phyloP scores from a whole-genome alignment of 2,797 vertebrate genomes.

The Capromys pilorides region DNA sequence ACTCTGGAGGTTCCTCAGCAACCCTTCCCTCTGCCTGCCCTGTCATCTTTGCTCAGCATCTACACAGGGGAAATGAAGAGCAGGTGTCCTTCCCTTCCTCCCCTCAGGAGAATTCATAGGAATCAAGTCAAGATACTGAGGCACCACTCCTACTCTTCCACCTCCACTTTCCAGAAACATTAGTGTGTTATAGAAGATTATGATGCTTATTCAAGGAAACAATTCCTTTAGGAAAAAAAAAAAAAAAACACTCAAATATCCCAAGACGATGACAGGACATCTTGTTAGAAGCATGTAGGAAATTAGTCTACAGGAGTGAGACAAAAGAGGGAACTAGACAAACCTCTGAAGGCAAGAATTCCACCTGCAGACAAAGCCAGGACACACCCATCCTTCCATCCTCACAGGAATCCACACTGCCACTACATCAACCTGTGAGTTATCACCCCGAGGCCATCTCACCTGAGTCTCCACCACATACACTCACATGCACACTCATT shows the following conservation, averaged over 20 bases:
- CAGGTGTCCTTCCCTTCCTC: too few species aligned
- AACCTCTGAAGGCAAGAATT: background rate
- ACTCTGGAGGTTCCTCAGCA: background rate
- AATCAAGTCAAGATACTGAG: background rate
- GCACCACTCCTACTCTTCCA: background rate
- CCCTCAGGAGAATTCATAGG: background rate
- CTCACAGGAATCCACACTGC: background rate
- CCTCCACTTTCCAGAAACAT: background rate
- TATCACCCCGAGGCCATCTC: background rate
- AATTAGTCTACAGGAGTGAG: background rate
- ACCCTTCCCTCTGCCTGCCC: background rate
- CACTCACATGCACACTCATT: background rate
- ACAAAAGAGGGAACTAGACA: background rate
- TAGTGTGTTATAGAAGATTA: background rate
- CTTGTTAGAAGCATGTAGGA: background rate
- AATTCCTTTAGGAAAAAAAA: background rate
- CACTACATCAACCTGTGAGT: background rate
- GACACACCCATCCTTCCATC: background rate
- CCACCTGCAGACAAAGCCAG: background rate
- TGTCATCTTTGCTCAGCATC: background rate
- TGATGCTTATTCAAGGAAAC: background rate
- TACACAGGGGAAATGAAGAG: background rate
- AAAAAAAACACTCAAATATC: background rate
- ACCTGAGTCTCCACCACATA: background rate
- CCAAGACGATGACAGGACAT: background rate